Evolutionary conservation across 1,140 invertebrate genomes (phyloP).

Genomic region (Galleria mellonella): DNA sequence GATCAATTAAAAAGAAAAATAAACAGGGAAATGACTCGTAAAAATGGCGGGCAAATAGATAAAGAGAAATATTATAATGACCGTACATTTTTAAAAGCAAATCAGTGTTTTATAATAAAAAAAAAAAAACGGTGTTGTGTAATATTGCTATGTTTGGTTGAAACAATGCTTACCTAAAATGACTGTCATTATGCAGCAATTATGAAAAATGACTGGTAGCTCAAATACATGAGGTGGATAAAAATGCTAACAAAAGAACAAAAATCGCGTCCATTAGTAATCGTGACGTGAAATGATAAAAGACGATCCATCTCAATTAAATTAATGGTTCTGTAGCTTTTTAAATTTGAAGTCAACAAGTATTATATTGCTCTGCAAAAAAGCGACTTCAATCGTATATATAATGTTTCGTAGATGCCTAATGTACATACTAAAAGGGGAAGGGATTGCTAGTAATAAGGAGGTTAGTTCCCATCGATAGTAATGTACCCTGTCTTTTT

Average conservation of each 20-base stretch:
- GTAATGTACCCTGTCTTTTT: too few species aligned
- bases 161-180: constrained; percentile 28
- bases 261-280: constrained; percentile 35
- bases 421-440: too few species aligned
- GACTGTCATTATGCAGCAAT: constrained; percentile 40
- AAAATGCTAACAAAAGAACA: constrained; percentile 28
- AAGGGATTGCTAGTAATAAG: too few species aligned
- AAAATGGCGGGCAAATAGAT: not conserved
- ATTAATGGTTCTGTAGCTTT: too few species aligned
- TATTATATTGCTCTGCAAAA: too few species aligned
- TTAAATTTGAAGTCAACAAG: too few species aligned
- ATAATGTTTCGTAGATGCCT: too few species aligned
- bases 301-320: too few species aligned
- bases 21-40: too few species aligned
- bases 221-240: constrained; percentile 33
- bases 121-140: constrained; percentile 17
- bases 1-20: too few species aligned
- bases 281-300: constrained; percentile 1
- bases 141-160: not conserved
- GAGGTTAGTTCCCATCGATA: too few species aligned
- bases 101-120: constrained; percentile 30
- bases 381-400: too few species aligned
- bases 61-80: constrained; percentile 14
- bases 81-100: constrained; percentile 32
- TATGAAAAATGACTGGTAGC: constrained; percentile 36